A percentile compares a stretch with the other conserved stretches of the same genome.
These are phyloP conservation scores for Himalopsyche phryganea DNA, from an alignment of 1,140 invertebrate genomes.

Conservation along the genomic window DNA sequence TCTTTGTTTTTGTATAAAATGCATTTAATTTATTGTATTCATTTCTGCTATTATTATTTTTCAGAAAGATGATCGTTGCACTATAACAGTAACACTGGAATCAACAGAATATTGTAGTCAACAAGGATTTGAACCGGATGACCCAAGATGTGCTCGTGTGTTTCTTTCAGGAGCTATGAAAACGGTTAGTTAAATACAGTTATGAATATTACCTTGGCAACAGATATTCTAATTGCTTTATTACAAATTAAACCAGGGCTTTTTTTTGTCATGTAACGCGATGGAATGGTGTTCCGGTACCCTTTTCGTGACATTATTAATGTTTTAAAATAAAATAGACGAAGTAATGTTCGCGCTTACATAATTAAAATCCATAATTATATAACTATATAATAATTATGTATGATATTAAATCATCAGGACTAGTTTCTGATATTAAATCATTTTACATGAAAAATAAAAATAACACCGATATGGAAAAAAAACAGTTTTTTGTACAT, in stretches of 20 bases:
- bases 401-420: too few relatives aligned
- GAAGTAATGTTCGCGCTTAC: background rate
- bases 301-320: background rate
- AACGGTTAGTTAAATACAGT: slow-evolving; percentile 48
- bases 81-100: slow-evolving; percentile 66
- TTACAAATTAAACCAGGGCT: background rate
- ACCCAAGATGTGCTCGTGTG: slow-evolving; percentile 73
- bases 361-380: background rate
- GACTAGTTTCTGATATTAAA: too few relatives aligned
- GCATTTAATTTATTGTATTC: too few relatives aligned
- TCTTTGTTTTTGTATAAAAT: too few relatives aligned
- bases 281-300: too few relatives aligned
- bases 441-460: too few relatives aligned
- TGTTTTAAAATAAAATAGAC: background rate
- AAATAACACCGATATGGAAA: too few relatives aligned
- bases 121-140: slow-evolving; percentile 69
- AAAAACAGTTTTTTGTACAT: too few relatives aligned
- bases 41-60: too few relatives aligned
- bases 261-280: background rate
- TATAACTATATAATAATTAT: background rate
- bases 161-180: slow-evolving; percentile 68
- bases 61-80: slow-evolving; percentile 61
- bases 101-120: slow-evolving; percentile 64
- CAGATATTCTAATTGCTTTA: background rate
- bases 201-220: background rate